Percentiles rank a stretch among this genome's conserved stretches.
These are phyloP conservation scores for Electrona antarctica DNA, from an alignment of 2,113 vertebrate genomes.

Conservation along the genomic window DNA sequence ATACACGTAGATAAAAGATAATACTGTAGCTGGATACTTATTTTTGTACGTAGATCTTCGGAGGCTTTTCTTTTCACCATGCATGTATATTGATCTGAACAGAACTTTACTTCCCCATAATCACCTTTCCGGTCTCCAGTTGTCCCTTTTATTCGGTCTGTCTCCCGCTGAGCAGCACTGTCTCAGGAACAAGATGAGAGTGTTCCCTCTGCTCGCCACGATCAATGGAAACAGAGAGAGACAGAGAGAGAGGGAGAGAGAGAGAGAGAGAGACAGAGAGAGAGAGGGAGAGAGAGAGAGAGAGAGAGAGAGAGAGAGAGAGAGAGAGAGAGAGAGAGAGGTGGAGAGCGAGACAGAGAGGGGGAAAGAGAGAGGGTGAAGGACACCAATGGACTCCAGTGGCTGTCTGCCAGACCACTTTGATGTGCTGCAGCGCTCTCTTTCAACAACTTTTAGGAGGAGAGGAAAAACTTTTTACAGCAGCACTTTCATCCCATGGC, in stretches of 20 bases:
- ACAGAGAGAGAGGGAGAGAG: too few species aligned
- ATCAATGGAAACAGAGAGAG: slow-evolving; percentile 54
- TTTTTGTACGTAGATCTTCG: too few species aligned
- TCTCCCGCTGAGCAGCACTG: slow-evolving; percentile 35
- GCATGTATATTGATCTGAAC: slow-evolving; percentile 17
- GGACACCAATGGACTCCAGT: slow-evolving; percentile 69
- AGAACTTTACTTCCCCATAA: not conserved
- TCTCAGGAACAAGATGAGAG: slow-evolving; percentile 57
- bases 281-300: too few species aligned
- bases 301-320: slow-evolving; percentile 8
- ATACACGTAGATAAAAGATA: not conserved
- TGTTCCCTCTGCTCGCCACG: slow-evolving; percentile 52
- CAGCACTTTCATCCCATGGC: slow-evolving; percentile 67
- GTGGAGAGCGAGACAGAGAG: not conserved
- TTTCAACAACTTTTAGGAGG: slow-evolving; percentile 74
- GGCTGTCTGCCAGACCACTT: slow-evolving; percentile 74
- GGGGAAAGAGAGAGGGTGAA: slow-evolving; percentile 56
- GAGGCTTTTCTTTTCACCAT: not conserved
- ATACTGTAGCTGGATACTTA: too few species aligned
- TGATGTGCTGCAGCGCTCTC: slow-evolving; percentile 74
- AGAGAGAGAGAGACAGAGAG: too few species aligned
- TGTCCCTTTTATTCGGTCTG: slow-evolving; percentile 1
- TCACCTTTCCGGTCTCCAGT: slow-evolving; percentile 14
- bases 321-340: slow-evolving; percentile 3
- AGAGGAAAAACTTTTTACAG: slow-evolving; percentile 67